A percentile compares a stretch with the other conserved stretches of the same genome.
These are phyloP conservation scores for Tinamus guttatus DNA, from an alignment of 2,113 vertebrate genomes.

Conservation along the genomic window DNA sequence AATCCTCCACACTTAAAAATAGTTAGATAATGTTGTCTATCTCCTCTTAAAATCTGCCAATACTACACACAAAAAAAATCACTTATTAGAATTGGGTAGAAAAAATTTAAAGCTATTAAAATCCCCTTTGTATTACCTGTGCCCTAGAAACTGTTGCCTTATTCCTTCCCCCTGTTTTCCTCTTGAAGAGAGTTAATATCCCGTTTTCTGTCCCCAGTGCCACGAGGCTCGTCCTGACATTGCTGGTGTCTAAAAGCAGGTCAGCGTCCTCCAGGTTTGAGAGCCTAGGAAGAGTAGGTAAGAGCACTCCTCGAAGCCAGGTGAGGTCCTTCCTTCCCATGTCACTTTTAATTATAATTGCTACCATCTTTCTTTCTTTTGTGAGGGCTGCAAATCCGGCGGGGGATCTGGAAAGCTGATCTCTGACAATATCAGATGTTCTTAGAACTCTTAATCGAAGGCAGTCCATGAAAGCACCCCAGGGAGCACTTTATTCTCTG, in stretches of 20 bases:
- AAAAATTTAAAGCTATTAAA: neutral
- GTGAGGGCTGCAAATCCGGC: constrained; percentile 41
- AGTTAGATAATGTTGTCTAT: neutral
- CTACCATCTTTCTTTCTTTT: constrained; percentile 43
- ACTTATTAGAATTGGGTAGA: neutral
- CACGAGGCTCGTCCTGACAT: neutral
- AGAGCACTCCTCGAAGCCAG: constrained; percentile 42
- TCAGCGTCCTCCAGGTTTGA: constrained; percentile 3
- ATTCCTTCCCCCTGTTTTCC: neutral
- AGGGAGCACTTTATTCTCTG: constrained; percentile 64
- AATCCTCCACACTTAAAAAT: neutral
- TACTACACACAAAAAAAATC: neutral
- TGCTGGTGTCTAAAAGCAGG: constrained; percentile 9
- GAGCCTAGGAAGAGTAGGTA: constrained; percentile 40
- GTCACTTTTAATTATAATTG: constrained; percentile 62
- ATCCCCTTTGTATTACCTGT: neutral
- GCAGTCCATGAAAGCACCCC: constrained; percentile 63
- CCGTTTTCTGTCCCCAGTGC: neutral
- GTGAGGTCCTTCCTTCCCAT: constrained; percentile 44
- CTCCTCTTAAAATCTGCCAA: neutral
- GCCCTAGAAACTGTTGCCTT: neutral
- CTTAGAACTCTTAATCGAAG: constrained; percentile 70
- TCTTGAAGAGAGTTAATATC: neutral
- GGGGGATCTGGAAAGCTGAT: constrained; percentile 37
- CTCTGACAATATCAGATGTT: constrained; percentile 66